Evolutionary conservation across 2,888 invertebrate genomes (phyloP), one percentile per base, ranked within the genome.

Genomic region (Drosophila tanythrix): DNA sequence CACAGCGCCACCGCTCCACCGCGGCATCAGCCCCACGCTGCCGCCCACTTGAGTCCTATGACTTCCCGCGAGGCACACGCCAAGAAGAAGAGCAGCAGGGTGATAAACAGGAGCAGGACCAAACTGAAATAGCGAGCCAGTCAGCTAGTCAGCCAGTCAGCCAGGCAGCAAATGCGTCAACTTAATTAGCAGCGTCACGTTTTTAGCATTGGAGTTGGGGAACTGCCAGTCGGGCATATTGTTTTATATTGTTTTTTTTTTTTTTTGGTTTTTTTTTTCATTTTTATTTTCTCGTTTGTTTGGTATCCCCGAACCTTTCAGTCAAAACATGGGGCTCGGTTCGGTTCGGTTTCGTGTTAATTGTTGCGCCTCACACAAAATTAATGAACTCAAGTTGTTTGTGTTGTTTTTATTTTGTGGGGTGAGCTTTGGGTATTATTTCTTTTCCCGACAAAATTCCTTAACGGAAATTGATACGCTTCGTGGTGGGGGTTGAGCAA

Each of bases 131-230:
- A 69, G 79, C 70, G 38, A 65, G 58, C 62, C 66, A 74, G 36
- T 35, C 33, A 33, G 33, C 33, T 57, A 72, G 29, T 33, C 33
- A 33, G 33, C 33, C 0, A 78, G 62, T 4, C 78, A 78, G 76
- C 73, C 72, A 81, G 79, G 68, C 80, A 77, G 80, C 79, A 81
- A 87, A 82, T 88, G 89, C 87, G 87, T 88, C 87, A 88, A 90
- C 90, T 88, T 88, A 88, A 88, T 88, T 88, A 88, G 88, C 87
- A 80, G 83, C 88, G 90, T 90, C 88, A 90, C 88, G 89, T 88
- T 83, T 83, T 70, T 40, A 55, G 64, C 35, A 36, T n/a, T 27
- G 55, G 61, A 10, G 35, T 31, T 18, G 59, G 38, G 56, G 38
- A 33, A n/a, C 55, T 43, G 79, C 33, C 55, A 61, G 72, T 60